These are phyloP conservation scores for Propithecus perrieri DNA, from an alignment of 2,797 vertebrate genomes.

Conservation along the genomic window DNA sequence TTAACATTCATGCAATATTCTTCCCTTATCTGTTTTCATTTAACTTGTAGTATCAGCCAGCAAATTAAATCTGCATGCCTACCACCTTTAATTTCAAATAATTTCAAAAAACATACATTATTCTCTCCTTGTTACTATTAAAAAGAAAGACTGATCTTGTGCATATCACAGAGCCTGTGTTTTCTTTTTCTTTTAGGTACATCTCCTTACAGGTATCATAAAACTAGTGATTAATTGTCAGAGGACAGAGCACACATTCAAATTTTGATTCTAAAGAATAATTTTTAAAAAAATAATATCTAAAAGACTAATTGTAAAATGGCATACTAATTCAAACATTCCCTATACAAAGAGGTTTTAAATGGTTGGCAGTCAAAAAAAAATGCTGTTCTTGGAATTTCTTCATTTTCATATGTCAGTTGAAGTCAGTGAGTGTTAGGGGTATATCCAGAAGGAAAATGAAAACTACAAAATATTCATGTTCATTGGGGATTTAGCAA, in stretches of 20 bases:
- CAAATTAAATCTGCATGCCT: neutral
- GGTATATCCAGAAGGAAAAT: neutral
- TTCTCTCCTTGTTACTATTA: neutral
- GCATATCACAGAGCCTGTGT: neutral
- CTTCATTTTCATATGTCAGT: neutral
- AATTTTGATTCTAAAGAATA: neutral
- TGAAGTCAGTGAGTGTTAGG: neutral
- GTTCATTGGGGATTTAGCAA: neutral
- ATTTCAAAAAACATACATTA: neutral
- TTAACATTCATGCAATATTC: neutral
- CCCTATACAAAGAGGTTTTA: neutral
- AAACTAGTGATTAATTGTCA: neutral
- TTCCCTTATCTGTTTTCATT: constrained; percentile 32
- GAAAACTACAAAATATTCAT: neutral
- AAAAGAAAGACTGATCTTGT: neutral
- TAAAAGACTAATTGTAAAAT: neutral
- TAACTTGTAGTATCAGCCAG: neutral
- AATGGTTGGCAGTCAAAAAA: neutral
- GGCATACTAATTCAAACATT: neutral
- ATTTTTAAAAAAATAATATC: constrained; percentile 31
- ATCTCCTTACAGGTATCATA: neutral
- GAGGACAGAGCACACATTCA: neutral
- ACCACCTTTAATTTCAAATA: constrained; percentile 38
- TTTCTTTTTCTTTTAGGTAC: neutral
- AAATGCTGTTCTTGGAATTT: neutral